Evolutionary conservation across 2,797 vertebrate genomes (phyloP), one percentile per base, ranked within the genome.

Genomic region (Rhynchotus rufescens): DNA sequence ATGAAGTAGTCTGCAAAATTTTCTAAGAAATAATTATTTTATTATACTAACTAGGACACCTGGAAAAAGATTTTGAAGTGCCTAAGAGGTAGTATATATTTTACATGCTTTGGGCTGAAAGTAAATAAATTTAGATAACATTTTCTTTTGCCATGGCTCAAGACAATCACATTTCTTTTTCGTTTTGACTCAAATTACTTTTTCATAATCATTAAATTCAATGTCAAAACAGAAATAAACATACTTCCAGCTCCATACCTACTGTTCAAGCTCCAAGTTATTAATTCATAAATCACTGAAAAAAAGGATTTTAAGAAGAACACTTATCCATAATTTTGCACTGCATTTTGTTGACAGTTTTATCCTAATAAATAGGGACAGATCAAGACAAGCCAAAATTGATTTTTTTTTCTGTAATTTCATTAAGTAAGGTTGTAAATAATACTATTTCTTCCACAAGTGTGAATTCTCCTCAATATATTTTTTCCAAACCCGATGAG

Each of bases 261-360:
- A 42, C 40, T 82, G 17, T 60, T 93, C 74, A 45, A 91, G 25
- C 4, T 86, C 51, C 15, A 15, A 22, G 59, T 82, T 94, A 96
- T 93, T 93, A 93, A 93, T 95, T 90, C 86, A 94, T 95, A 95
- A 91, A 95, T 93, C 92, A 92, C 28, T 17, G 32, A 25, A 85
- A 82, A 86, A 88, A 42, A 4, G 0, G 2, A 61, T 68, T 91
- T 86, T 72, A 62, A 82, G 42, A 62, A 82, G 42, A 86, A n/a
- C 57, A 65, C 9, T 67, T 68, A 38, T 88, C 80, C 80, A 49
- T 66, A 92, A 90, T 83, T 14, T 78, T 87, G 6, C 19, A 52
- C 23, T 62, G 6, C 6, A 8, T 72, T 94, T 86, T 93, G 2
- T 69, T 88, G 62, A 68, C 8, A 64, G 16, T 11, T 77, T 20